Conservation (phyloP, 2,888 invertebrate species). For the Dione juno region DNA sequence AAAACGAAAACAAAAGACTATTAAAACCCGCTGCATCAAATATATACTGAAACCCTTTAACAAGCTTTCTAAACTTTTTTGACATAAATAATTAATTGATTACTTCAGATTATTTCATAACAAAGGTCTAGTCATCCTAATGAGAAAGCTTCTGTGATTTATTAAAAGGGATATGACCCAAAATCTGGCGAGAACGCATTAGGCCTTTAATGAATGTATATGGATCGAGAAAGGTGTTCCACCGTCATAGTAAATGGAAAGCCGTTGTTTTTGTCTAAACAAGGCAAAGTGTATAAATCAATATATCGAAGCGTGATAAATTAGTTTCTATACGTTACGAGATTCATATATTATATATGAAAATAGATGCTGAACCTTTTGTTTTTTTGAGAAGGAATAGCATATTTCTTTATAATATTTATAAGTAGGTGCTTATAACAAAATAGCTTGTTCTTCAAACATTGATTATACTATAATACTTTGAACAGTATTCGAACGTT, state of each 20-base stretch:
- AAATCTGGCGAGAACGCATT: conserved; percentile 42
- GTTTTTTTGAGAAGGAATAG: neutral
- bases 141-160: conserved; percentile 32
- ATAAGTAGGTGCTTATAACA: neutral
- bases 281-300: conserved; percentile 33
- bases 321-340: conserved; percentile 5
- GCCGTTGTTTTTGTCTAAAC: conserved; percentile 41
- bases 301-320: conserved; percentile 27
- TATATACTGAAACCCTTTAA: neutral
- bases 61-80: conserved; percentile 5
- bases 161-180: conserved; percentile 34
- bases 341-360: neutral
- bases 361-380: neutral
- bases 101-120: conserved; percentile 11
- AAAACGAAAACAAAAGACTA: too few relatives aligned
- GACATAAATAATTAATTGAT: conserved; percentile 6
- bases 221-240: conserved; percentile 40
- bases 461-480: too few relatives aligned
- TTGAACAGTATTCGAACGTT: too few relatives aligned
- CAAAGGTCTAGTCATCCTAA: conserved; percentile 28
- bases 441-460: too few relatives aligned
- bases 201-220: conserved; percentile 44
- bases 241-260: conserved; percentile 38
- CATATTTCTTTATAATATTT: neutral
- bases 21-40: too few relatives aligned